A percentile compares a stretch with the other conserved stretches of the same genome.
phyloP scores from a whole-genome alignment of 2,113 vertebrate genomes.

The Phylloscopus whistleri region DNA sequence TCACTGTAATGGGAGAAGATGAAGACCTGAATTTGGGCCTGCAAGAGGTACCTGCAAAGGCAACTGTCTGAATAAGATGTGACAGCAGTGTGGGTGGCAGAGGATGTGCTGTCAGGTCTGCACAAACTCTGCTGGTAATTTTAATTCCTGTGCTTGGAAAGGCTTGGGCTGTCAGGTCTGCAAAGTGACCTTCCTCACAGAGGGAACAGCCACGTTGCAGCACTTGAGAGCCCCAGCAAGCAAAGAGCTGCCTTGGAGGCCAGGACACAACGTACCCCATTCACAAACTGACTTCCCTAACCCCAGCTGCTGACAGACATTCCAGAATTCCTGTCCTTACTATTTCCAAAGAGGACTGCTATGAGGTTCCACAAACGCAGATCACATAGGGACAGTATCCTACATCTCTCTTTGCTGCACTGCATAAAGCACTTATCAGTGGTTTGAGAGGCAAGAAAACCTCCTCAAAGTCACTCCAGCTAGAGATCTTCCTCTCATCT shows the following conservation, averaged over 20 bases:
- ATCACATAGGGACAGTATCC: background rate
- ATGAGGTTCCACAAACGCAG: background rate
- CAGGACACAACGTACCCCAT: accelerated
- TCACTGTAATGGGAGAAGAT: background rate
- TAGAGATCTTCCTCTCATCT: background rate
- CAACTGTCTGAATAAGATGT: background rate
- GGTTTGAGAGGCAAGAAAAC: background rate
- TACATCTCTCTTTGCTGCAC: background rate
- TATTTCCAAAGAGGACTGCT: background rate
- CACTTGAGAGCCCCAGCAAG: background rate
- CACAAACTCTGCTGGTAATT: background rate
- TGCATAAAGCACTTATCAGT: background rate
- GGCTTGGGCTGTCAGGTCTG: background rate
- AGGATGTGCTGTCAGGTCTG: background rate
- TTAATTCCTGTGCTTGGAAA: background rate
- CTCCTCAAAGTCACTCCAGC: background rate
- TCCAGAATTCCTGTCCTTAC: background rate
- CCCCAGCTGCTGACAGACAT: background rate
- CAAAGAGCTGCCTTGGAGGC: background rate
- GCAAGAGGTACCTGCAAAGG: background rate
- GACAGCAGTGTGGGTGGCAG: background rate
- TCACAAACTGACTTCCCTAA: background rate
- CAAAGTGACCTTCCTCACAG: background rate
- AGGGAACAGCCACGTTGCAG: background rate
- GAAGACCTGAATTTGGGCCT: background rate